Percentiles rank a stretch among this genome's conserved stretches.
phyloP scores from a whole-genome alignment of 64 coral and sea anemone species.

The Montipora foliosa region DNA sequence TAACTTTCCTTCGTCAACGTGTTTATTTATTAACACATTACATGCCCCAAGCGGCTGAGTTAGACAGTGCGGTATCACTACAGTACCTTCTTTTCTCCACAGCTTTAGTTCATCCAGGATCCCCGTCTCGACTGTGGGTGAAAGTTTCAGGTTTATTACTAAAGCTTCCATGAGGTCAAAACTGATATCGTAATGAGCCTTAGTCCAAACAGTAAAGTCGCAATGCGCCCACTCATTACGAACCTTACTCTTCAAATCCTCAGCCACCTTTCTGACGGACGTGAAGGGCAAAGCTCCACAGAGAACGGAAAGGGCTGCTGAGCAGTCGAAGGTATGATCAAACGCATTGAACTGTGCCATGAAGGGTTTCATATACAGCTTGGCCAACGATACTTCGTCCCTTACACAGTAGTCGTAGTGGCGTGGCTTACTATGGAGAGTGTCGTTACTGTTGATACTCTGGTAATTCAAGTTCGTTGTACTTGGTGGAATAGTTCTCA shows the following conservation, averaged over 20 bases:
- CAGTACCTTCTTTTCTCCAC: not conserved
- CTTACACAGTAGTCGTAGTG: slow-evolving; percentile 1
- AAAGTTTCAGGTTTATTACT: not conserved
- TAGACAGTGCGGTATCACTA: too few species aligned
- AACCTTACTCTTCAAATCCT: not conserved
- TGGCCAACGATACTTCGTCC: slow-evolving; percentile 4
- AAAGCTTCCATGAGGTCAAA: not conserved
- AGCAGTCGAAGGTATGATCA: not conserved
- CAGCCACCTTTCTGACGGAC: not conserved
- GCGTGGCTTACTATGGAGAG: not conserved
- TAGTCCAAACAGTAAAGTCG: not conserved
- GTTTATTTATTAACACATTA: too few species aligned
- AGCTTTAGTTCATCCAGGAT: not conserved
- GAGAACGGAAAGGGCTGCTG: not conserved
- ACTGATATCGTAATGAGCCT: not conserved
- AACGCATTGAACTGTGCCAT: not conserved
- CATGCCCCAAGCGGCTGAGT: too few species aligned
- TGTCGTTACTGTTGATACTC: not conserved
- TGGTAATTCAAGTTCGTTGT: not conserved
- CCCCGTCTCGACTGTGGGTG: not conserved
- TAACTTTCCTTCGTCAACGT: too few species aligned
- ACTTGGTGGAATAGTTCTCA: not conserved
- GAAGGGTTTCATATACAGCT: not conserved
- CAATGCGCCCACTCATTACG: slow-evolving; percentile 1
- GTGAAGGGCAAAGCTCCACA: not conserved